Evolutionary conservation across 2,888 invertebrate species (phyloP), one percentile per base, ranked within the genome.

Genomic region (Chrysolina oricalcia): DNA sequence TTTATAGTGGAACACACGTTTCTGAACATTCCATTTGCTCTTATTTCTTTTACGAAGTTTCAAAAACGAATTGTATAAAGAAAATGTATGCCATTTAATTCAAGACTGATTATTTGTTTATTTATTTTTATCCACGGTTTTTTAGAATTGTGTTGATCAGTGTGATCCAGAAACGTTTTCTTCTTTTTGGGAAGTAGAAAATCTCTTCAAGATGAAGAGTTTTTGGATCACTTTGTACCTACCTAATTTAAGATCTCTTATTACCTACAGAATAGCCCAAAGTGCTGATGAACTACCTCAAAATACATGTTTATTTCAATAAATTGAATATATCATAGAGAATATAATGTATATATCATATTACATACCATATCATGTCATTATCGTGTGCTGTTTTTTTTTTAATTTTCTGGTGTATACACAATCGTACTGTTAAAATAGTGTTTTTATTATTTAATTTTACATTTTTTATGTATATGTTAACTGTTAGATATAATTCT

Each of bases 21-120:
- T 75, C 65, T 56, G 67, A 63, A 84, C 81, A 83, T 83, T 84
- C 84, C 82, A 84, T 35, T 82, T 80, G 81, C 70, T 80, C 76
- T 79, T 81, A 82, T 79, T 78, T 76, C 35, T 70, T 75, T 77
- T 78, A 67, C 70, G n/a, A n/a, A 35, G 35, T 35, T 35, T 35
- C 35, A 35, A 35, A 35, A 35, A 35, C 35, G 4, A 35, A 35
- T 35, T 35, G 35, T 35, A 35, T 35, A 35, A 35, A 3, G 78
- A 81, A 76, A 66, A 66, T 70, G 80, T 78, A 85, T 87, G 88
- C 88, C 88, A 88, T 89, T 88, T 88, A 85, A 85, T 88, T 88
- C 88, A 86, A 89, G 88, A 89, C 88, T 89, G 88, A 88, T 86
- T 86, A 83, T 83, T 87, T 87, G 82, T 84, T 85, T 87, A 83